Evolutionary conservation across 1,140 invertebrate genomes (phyloP).

Genomic region (Gryon sp.): DNA sequence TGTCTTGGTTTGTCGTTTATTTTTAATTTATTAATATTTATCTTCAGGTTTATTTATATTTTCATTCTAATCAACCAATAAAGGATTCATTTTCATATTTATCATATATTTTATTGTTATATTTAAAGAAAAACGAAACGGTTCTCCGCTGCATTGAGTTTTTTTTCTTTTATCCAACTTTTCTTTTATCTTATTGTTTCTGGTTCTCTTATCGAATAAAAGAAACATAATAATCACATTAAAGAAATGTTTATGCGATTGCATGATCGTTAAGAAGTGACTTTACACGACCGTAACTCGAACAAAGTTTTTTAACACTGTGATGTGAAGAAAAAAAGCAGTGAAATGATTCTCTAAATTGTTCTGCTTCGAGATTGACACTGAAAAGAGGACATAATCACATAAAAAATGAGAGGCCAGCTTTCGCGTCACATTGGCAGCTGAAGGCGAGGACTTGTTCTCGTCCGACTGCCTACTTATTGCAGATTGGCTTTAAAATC

Average conservation of each 20-base stretch:
- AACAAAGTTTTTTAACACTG: slow-evolving; percentile 1
- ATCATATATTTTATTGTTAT: too few relatives aligned
- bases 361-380: slow-evolving; percentile 33
- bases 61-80: too few relatives aligned
- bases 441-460: slow-evolving; percentile 27
- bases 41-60: too few relatives aligned
- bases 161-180: too few relatives aligned
- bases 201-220: slow-evolving; percentile 17
- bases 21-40: too few relatives aligned
- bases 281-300: slow-evolving; percentile 26
- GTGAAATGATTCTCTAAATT: slow-evolving; percentile 13
- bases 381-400: slow-evolving; percentile 6
- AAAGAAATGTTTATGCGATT: slow-evolving; percentile 31
- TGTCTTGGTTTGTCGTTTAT: too few relatives aligned
- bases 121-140: too few relatives aligned
- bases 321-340: slow-evolving; percentile 14
- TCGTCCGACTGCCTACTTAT: slow-evolving; percentile 37
- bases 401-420: slow-evolving; percentile 19
- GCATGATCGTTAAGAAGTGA: slow-evolving; percentile 14
- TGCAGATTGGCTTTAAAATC: slow-evolving; percentile 38
- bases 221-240: slow-evolving; percentile 36
- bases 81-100: too few relatives aligned
- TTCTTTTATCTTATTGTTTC: too few relatives aligned
- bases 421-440: slow-evolving; percentile 3
- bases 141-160: too few relatives aligned